Conservation (phyloP, 2,113 vertebrate genomes). For the Aepyceros melampus region DNA sequence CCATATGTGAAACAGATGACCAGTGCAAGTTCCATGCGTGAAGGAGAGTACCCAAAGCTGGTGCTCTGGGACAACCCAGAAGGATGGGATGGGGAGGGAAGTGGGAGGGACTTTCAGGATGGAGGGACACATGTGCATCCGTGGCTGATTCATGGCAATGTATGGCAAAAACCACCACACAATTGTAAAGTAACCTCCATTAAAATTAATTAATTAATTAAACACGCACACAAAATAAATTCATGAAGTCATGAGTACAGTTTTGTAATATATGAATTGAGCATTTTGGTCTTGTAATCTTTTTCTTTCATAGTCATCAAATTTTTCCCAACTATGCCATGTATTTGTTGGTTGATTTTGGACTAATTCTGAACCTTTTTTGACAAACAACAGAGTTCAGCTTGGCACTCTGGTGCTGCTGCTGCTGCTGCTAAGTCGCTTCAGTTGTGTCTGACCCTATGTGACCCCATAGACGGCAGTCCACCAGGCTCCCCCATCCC, state of each 20-base stretch:
- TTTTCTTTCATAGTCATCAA: not conserved
- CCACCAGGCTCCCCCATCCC: too few relatives aligned
- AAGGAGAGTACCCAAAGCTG: not conserved
- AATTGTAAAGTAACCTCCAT: not conserved
- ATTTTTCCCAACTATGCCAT: not conserved
- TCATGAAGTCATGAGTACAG: not conserved
- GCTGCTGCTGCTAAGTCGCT: too few relatives aligned
- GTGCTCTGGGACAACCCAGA: not conserved
- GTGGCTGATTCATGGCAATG: not conserved
- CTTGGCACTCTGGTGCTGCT: not conserved
- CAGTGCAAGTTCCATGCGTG: not conserved
- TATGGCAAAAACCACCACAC: not conserved
- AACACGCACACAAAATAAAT: not conserved
- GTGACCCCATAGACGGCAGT: too few relatives aligned
- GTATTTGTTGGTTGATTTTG: not conserved
- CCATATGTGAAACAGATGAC: not conserved
- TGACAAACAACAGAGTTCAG: not conserved
- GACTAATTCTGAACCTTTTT: not conserved
- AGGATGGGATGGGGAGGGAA: not conserved
- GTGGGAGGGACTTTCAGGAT: not conserved
- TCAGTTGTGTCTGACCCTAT: fast-evolving
- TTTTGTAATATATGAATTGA: not conserved
- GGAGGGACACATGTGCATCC: not conserved
- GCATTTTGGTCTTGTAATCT: not conserved
- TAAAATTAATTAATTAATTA: not conserved